A percentile compares a stretch with the other conserved stretches of the same genome.
phyloP scores from a whole-genome alignment of 2,113 vertebrate genomes.

The Oophaga pumilio region DNA sequence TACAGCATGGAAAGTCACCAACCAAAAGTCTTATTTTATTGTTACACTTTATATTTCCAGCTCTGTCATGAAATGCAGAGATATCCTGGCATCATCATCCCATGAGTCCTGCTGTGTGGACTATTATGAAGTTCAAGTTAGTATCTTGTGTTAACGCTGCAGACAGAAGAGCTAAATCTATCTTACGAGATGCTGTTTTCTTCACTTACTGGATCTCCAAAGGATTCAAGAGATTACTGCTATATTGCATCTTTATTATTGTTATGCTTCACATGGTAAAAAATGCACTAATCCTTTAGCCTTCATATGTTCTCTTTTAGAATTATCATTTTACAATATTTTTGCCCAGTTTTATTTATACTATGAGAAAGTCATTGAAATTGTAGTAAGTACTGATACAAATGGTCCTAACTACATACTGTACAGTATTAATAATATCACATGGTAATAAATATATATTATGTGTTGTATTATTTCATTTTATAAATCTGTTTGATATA shows the following conservation, averaged over 20 bases:
- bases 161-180: slow-evolving; percentile 40
- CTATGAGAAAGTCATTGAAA: neutral
- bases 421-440: too few species aligned
- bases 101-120: neutral
- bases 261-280: slow-evolving; percentile 24
- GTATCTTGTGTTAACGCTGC: slow-evolving; percentile 28
- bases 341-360: neutral
- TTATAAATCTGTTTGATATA: too few species aligned
- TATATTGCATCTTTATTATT: slow-evolving; percentile 40
- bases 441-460: too few species aligned
- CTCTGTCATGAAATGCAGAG: slow-evolving; percentile 30
- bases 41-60: slow-evolving; percentile 11
- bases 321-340: neutral
- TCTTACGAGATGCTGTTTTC: slow-evolving; percentile 25
- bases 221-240: slow-evolving; percentile 18
- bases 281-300: slow-evolving; percentile 6
- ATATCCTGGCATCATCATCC: neutral
- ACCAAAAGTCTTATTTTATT: slow-evolving; percentile 6
- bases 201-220: slow-evolving; percentile 20
- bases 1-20: neutral
- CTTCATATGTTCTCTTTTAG: slow-evolving; percentile 13
- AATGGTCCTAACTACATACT: neutral
- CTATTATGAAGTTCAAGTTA: slow-evolving; percentile 37
- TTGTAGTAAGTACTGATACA: neutral
- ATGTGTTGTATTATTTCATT: too few species aligned